These are phyloP conservation scores for Hypolimnas misippus DNA, from an alignment of 2,888 invertebrate species.

Conservation along the genomic window DNA sequence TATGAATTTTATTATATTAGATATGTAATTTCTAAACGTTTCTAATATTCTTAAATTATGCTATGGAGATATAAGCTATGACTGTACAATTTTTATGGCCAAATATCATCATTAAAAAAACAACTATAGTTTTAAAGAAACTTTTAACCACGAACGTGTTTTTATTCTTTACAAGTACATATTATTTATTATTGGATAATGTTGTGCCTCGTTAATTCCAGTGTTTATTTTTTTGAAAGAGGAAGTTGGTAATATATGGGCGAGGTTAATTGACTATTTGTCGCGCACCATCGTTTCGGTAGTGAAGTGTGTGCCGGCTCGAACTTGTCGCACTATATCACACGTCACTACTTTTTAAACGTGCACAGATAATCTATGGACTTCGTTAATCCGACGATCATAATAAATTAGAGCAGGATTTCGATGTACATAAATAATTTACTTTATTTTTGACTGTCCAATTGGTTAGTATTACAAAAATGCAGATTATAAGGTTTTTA, in stretches of 20 bases:
- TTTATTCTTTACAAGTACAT: too few species aligned
- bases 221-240: constrained; percentile 27
- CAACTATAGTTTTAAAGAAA: too few species aligned
- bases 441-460: neutral
- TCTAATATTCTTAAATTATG: too few species aligned
- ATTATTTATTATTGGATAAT: neutral
- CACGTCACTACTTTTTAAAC: constrained; percentile 60
- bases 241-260: constrained; percentile 53
- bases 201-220: neutral
- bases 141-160: too few species aligned
- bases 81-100: too few species aligned
- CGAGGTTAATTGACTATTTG: constrained; percentile 72
- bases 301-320: constrained; percentile 55
- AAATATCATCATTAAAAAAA: too few species aligned
- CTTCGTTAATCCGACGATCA: constrained; percentile 58
- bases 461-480: neutral
- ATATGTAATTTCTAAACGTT: too few species aligned
- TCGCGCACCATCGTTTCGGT: constrained; percentile 50
- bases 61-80: too few species aligned
- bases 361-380: constrained; percentile 59
- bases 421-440: constrained; percentile 25
- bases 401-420: constrained; percentile 40
- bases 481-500: neutral
- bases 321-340: constrained; percentile 70
- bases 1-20: too few species aligned